A percentile compares a stretch with the other conserved stretches of the same genome.
These are phyloP conservation scores for Labeo calbasu DNA, from an alignment of 2,797 vertebrate species.

Conservation along the genomic window DNA sequence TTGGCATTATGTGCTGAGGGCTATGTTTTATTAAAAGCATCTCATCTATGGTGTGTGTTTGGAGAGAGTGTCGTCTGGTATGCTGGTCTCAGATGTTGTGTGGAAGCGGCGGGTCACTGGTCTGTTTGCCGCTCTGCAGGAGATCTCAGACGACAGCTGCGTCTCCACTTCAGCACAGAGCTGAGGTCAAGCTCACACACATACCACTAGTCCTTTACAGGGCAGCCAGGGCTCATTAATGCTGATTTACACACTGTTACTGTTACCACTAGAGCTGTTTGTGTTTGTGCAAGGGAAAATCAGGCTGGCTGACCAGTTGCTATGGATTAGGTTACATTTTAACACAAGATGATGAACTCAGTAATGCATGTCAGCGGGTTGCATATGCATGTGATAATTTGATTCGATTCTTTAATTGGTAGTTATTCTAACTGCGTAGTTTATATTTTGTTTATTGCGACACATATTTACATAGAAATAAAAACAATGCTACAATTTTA, in stretches of 20 bases:
- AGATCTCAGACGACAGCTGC: slow-evolving; percentile 39
- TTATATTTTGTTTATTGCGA: not conserved
- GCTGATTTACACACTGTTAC: slow-evolving; percentile 66
- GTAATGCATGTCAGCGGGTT: not conserved
- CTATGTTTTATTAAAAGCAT: slow-evolving; percentile 24
- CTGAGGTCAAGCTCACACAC: slow-evolving; percentile 43
- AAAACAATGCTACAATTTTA: not conserved
- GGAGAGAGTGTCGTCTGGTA: not conserved
- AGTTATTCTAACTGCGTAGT: not conserved
- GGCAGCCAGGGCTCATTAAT: slow-evolving; percentile 58
- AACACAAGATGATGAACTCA: not conserved
- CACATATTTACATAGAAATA: not conserved
- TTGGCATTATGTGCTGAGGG: not conserved
- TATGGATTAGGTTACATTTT: slow-evolving; percentile 13
- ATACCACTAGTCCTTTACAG: slow-evolving; percentile 58
- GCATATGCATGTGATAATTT: not conserved
- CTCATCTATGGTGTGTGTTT: not conserved
- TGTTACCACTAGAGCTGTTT: slow-evolving; percentile 38
- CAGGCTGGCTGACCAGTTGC: slow-evolving; percentile 30
- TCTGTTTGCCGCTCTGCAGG: slow-evolving; percentile 4
- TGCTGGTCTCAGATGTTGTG: slow-evolving; percentile 1
- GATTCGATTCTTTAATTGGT: not conserved
- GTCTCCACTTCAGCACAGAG: slow-evolving; percentile 9
- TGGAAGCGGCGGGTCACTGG: not conserved
- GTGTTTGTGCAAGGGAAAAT: slow-evolving; percentile 9